phyloP scores from a whole-genome alignment of 1,140 invertebrate species.

The Scaptomyza graminum region DNA sequence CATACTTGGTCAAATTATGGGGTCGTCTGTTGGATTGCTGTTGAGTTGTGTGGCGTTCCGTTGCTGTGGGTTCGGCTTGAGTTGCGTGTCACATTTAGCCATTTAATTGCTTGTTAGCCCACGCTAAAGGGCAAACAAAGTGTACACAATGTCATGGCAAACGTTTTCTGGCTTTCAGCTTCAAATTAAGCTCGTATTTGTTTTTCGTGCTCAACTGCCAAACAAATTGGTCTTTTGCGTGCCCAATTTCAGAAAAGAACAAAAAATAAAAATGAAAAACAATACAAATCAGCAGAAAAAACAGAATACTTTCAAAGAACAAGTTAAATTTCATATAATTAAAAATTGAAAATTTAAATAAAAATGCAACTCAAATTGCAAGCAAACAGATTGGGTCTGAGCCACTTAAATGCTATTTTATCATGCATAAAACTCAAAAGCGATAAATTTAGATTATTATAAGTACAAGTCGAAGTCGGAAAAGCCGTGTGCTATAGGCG shows the following conservation, averaged over 20 bases:
- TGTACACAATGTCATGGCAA: constrained; percentile 71
- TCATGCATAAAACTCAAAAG: constrained; percentile 2
- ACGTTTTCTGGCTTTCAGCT: constrained; percentile 68
- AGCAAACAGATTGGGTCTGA: background rate
- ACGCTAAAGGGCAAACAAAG: constrained; percentile 67
- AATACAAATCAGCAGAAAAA: constrained; percentile 42
- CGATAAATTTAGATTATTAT: background rate
- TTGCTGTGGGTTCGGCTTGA: constrained; percentile 8
- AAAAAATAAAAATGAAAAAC: constrained; percentile 18
- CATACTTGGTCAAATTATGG: constrained; percentile 39
- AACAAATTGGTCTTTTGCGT: constrained; percentile 77
- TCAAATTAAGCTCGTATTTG: constrained; percentile 69
- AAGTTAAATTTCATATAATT: constrained; percentile 38
- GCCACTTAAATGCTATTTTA: constrained; percentile 1
- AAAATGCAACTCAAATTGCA: constrained; percentile 38
- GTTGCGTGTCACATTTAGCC: constrained; percentile 61
- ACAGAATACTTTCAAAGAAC: constrained; percentile 23
- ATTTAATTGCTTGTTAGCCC: constrained; percentile 71
- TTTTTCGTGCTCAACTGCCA: constrained; percentile 40
- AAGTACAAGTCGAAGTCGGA: background rate
- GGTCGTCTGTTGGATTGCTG: background rate
- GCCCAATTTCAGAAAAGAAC: constrained; percentile 44
- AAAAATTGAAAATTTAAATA: constrained; percentile 39
- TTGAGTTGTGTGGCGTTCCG: constrained; percentile 1
- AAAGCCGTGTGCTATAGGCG: constrained; percentile 14